phyloP scores from a whole-genome alignment of 1,140 invertebrate species.

The Lasioglossum albipes region DNA sequence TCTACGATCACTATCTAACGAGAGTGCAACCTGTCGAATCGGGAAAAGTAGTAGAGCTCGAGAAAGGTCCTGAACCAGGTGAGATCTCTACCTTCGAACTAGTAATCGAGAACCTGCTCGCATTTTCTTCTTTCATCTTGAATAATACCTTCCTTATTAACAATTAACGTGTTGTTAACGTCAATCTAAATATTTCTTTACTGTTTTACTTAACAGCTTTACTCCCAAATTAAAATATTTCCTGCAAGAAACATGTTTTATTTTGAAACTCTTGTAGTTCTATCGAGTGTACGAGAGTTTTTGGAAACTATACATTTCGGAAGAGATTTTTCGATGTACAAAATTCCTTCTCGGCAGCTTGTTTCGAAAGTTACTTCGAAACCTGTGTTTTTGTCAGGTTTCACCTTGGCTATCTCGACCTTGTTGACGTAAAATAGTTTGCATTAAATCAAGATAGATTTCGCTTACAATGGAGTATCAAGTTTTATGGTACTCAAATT shows the following conservation, averaged over 20 bases:
- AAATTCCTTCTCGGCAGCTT: too few relatives aligned
- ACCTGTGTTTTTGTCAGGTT: too few relatives aligned
- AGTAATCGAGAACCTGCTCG: neutral
- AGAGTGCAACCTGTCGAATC: conserved; percentile 17
- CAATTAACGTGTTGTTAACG: neutral
- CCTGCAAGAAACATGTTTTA: neutral
- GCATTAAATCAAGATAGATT: too few relatives aligned
- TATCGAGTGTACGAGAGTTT: neutral
- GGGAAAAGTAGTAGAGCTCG: conserved; percentile 21
- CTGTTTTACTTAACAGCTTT: neutral
- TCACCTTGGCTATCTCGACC: too few relatives aligned
- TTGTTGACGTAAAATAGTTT: too few relatives aligned
- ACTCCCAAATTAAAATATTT: neutral
- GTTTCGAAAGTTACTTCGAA: too few relatives aligned
- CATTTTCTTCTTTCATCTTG: neutral
- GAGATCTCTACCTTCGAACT: conserved; percentile 1
- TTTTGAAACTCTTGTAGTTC: neutral
- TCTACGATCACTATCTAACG: conserved; percentile 31
- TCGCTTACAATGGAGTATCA: too few relatives aligned
- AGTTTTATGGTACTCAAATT: too few relatives aligned
- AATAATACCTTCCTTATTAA: neutral
- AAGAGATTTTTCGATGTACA: too few relatives aligned
- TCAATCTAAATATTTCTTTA: neutral
- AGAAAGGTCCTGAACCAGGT: conserved; percentile 54
- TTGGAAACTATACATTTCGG: neutral